These are phyloP conservation scores for Oryzias curvinotus DNA, from an alignment of 2,113 vertebrate genomes.

Conservation along the genomic window DNA sequence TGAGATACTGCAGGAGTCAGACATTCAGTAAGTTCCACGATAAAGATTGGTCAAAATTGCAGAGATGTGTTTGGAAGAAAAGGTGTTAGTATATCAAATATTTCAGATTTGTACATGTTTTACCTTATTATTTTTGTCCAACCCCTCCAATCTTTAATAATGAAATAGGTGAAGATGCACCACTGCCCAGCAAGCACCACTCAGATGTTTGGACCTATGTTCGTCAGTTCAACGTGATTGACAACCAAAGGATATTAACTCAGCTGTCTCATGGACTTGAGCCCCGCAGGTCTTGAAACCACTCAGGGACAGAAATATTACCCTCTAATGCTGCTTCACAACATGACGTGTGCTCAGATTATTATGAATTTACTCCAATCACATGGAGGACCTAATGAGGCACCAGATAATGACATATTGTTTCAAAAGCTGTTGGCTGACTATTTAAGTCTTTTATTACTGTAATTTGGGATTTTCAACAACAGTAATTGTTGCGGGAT, in stretches of 20 bases:
- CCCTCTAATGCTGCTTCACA: constrained; percentile 67
- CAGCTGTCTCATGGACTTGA: constrained; percentile 96
- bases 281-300: constrained; percentile 87
- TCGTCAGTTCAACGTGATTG: constrained; percentile 93
- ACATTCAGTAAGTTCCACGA: constrained; percentile 88
- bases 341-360: constrained; percentile 46
- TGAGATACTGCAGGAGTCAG: constrained; percentile 91
- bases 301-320: constrained; percentile 53
- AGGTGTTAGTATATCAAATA: background rate
- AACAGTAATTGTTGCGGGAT: constrained; percentile 36
- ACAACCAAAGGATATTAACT: constrained; percentile 97
- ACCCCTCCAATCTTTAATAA: background rate
- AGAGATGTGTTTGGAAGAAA: background rate
- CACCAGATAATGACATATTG: constrained; percentile 40
- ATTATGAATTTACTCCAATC: constrained; percentile 28
- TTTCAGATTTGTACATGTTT: background rate
- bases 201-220: constrained; percentile 91
- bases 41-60: background rate
- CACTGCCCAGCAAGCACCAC: constrained; percentile 90
- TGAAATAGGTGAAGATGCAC: constrained; percentile 86
- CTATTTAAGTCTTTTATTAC: constrained; percentile 43
- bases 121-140: background rate
- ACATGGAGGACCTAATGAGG: constrained; percentile 28
- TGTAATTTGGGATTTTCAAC: constrained; percentile 48
- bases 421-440: constrained; percentile 35